A percentile compares a stretch with the other conserved stretches of the same genome.
Conservation (phyloP, 2,113 vertebrate genomes). For the Poecilia latipinna region DNA sequence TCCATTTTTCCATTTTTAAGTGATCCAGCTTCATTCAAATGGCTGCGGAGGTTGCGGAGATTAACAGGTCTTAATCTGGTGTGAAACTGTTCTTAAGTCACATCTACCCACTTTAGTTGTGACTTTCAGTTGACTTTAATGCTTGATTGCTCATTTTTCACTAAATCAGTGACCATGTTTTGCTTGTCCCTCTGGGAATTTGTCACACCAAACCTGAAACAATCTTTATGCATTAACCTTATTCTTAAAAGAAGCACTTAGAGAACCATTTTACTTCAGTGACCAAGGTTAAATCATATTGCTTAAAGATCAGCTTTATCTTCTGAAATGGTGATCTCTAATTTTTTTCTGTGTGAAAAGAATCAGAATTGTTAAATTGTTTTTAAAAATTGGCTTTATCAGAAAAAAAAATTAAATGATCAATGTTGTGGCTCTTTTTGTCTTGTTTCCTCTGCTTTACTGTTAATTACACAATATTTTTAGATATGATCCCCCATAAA, state of each 20-base stretch:
- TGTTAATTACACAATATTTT: too few species aligned
- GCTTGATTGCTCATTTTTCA: neutral
- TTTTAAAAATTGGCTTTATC: too few species aligned
- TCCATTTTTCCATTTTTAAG: neutral
- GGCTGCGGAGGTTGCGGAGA: neutral
- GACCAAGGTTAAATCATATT: neutral
- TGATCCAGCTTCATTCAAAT: neutral
- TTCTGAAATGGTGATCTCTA: neutral
- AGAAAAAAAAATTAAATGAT: too few species aligned
- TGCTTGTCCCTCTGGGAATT: neutral
- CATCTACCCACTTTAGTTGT: neutral
- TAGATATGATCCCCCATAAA: too few species aligned
- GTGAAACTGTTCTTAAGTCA: neutral
- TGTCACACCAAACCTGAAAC: neutral
- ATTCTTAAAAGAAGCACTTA: neutral
- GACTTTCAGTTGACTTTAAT: neutral
- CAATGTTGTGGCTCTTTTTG: too few species aligned
- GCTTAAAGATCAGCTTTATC: neutral
- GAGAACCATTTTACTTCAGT: neutral
- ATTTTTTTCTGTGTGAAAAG: neutral
- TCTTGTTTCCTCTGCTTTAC: too few species aligned
- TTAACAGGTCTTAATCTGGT: neutral
- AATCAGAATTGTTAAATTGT: neutral
- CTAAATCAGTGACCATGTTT: neutral
- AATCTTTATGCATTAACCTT: neutral